Evolutionary conservation across 2,113 vertebrate species (phyloP).

Genomic region (Nycticryphes semicollaris): DNA sequence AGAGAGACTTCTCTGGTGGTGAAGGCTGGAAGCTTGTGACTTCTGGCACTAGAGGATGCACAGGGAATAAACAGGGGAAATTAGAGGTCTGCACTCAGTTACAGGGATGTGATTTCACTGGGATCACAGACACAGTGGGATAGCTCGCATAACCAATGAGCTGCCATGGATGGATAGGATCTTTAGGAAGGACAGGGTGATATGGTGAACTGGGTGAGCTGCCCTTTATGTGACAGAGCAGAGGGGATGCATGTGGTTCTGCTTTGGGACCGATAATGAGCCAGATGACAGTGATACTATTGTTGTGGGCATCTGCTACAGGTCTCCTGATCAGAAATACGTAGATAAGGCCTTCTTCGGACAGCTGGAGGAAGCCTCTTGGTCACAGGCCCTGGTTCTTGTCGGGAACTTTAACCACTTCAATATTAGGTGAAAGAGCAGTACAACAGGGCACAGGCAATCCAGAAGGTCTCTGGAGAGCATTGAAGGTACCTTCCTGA

Average conservation of each 20-base stretch:
- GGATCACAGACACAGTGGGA: not conserved
- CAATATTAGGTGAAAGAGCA: not conserved
- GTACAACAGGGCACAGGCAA: not conserved
- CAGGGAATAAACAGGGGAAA: not conserved
- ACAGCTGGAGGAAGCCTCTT: not conserved
- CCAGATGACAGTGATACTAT: not conserved
- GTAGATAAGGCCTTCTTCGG: not conserved
- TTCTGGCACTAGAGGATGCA: not conserved
- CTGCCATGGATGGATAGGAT: not conserved
- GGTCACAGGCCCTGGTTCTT: not conserved
- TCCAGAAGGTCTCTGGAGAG: not conserved
- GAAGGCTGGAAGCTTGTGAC: not conserved
- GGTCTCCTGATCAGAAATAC: not conserved
- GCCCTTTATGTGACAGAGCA: fast-evolving
- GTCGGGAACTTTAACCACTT: not conserved
- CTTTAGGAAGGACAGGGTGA: not conserved
- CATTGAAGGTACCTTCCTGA: not conserved
- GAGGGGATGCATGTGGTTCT: not conserved
- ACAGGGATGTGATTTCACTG: not conserved
- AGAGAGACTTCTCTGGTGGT: not conserved
- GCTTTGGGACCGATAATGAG: not conserved
- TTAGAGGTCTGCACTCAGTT: not conserved
- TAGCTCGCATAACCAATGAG: fast-evolving
- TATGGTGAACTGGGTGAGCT: not conserved
- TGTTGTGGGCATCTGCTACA: not conserved